Evolutionary conservation across 2,797 vertebrate genomes (phyloP).

Genomic region (Psittacula derbiana): DNA sequence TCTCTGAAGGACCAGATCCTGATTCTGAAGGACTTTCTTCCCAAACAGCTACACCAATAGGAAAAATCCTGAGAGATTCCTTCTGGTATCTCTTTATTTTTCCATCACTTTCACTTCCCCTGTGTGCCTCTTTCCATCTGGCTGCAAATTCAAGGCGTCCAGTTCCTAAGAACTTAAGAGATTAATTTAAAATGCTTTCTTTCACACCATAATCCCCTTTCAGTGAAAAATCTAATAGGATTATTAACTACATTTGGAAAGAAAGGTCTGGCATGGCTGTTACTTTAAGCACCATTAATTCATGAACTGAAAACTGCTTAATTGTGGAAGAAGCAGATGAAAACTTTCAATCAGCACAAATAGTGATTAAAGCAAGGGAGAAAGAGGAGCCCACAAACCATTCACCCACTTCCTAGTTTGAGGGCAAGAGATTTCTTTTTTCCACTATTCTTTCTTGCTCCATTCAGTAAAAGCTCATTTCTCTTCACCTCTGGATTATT

Average conservation of each 20-base stretch:
- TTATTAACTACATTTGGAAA: constrained; percentile 8
- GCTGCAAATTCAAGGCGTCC: background rate
- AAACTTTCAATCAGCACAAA: background rate
- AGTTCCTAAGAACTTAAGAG: background rate
- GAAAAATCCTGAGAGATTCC: background rate
- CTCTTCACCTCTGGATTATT: background rate
- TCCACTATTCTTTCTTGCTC: background rate
- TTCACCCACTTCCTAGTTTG: background rate
- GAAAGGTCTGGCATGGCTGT: background rate
- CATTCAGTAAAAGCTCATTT: background rate
- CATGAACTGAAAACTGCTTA: background rate
- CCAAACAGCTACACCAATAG: background rate
- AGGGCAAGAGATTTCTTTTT: background rate
- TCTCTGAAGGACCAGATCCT: background rate
- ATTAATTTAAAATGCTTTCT: constrained; percentile 26
- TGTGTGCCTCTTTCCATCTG: background rate
- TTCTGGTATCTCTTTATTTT: background rate
- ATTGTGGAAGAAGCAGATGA: background rate
- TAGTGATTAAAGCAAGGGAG: background rate
- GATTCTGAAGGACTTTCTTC: background rate
- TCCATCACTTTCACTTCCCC: background rate
- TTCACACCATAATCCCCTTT: constrained; percentile 2
- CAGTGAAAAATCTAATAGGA: background rate
- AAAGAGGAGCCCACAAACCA: background rate
- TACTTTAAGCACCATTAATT: background rate